Evolutionary conservation across 2,113 vertebrate genomes (phyloP), one percentile per base, ranked within the genome.

Genomic region (Cranoglanis bouderius): DNA sequence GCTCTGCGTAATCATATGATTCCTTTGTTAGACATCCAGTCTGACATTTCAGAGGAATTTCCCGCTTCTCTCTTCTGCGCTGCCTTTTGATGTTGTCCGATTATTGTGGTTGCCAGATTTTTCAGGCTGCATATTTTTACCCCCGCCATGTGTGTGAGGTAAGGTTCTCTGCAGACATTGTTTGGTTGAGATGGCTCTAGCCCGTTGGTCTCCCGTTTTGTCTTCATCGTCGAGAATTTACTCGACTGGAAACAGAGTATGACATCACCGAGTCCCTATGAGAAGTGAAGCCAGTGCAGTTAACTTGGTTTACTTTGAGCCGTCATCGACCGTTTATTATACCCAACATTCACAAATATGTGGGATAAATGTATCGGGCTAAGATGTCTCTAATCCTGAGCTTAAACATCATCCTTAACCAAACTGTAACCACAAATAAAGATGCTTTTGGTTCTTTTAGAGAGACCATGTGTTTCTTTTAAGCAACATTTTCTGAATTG

Each of bases 1-100:
- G 78, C 78, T 57, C 87, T 57, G 82, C 55, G 67, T 18, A 77
- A 88, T 88, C 87, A 88, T 84, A 63, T 46, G 53, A 84, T 75
- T 84, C 87, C 89, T 90, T 90, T 90, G 86, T 88, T 90, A 82
- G 21, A 74, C 81, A 65, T 84, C 81, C 89, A 87, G 85, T 87
- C 81, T 75, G 85, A 84, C 24, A 88, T 88, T 72, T 90, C 86
- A 49, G 82, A 88, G 86, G 74, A 90, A 85, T 87, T 87, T 75
- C 51, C 72, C 61, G 29, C 61, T 46, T 84, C 61, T 53, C 82
- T 75, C 59, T 63, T 77, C 35, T 59, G 32, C 9, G 0, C 38
- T 49, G 49, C 72, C 85, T 57, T 87, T 85, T 87, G 85, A 87
- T 77, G 81, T 90, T 29, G 0, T 89, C 70, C 53, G 67, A 72